Conservation (phyloP, 2,888 invertebrate genomes). For the Drosophila merina region DNA sequence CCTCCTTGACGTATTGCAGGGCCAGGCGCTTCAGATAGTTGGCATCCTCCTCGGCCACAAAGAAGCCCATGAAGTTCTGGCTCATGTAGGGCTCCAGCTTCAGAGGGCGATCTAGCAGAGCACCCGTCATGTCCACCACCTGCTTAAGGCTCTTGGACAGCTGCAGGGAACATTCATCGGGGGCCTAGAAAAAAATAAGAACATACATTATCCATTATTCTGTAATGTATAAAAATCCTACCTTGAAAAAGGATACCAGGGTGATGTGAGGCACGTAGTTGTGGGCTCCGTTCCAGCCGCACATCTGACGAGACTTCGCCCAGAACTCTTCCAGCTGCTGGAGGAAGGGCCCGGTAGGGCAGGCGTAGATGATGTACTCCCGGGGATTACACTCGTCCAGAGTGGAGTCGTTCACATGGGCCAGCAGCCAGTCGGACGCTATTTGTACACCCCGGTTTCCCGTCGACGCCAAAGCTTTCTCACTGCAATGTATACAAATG, state of each 20-base stretch:
- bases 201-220: neutral
- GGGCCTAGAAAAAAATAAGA: conserved; percentile 85
- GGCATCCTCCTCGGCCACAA: conserved; percentile 92
- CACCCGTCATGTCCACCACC: conserved; percentile 89
- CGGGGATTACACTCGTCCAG: conserved; percentile 91
- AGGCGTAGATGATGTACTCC: conserved; percentile 94
- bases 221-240: conserved; percentile 68
- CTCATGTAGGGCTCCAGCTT: conserved; percentile 93
- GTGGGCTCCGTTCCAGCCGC: conserved; percentile 95
- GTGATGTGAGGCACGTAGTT: conserved; percentile 96
- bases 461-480: conserved; percentile 95
- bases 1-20: conserved; percentile 91
- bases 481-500: conserved; percentile 85
- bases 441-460: conserved; percentile 94
- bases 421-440: conserved; percentile 95
- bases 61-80: conserved; percentile 95
- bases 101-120: conserved; percentile 87
- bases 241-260: conserved; percentile 94
- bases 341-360: conserved; percentile 89
- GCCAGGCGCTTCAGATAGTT: conserved; percentile 92
- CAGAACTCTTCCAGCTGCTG: conserved; percentile 90
- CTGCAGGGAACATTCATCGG: conserved; percentile 89
- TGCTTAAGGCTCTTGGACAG: conserved; percentile 89
- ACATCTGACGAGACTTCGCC: conserved; percentile 89
- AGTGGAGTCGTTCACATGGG: conserved; percentile 93